A percentile compares a stretch with the other conserved stretches of the same genome.
These are phyloP conservation scores for Ceratina calcarata DNA, from an alignment of 1,140 invertebrate genomes.

Conservation along the genomic window DNA sequence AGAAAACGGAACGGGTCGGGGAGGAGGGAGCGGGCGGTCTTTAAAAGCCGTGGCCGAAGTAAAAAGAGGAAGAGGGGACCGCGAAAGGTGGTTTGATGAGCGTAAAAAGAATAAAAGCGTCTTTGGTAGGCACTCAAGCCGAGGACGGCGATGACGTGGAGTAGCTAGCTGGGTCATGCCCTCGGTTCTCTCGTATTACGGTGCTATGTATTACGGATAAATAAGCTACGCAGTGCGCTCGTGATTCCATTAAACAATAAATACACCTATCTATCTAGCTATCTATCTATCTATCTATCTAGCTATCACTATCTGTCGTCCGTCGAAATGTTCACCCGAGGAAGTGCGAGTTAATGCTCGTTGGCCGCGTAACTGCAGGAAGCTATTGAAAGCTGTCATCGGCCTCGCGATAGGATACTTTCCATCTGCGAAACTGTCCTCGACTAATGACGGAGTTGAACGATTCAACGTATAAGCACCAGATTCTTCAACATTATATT, in stretches of 20 bases:
- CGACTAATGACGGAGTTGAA: not conserved
- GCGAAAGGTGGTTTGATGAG: constrained; percentile 42
- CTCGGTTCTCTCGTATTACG: not conserved
- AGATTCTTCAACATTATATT: not conserved
- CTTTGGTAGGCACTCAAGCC: constrained; percentile 22
- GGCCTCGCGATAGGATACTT: not conserved
- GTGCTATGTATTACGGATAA: not conserved
- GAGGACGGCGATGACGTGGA: not conserved
- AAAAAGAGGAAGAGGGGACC: not conserved
- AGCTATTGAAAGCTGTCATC: not conserved
- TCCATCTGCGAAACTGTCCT: not conserved
- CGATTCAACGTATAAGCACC: not conserved
- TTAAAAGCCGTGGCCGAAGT: constrained; percentile 35
- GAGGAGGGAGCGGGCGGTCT: not conserved
- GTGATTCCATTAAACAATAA: constrained; percentile 39
- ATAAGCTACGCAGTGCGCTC: constrained; percentile 17
- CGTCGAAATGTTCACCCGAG: not conserved
- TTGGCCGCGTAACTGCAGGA: not conserved
- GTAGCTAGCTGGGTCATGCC: constrained; percentile 22
- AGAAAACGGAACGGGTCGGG: not conserved
- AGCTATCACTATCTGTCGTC: not conserved
- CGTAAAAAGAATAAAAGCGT: constrained; percentile 42
- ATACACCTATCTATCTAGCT: constrained; percentile 1
- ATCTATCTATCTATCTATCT: not conserved
- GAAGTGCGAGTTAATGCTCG: constrained; percentile 9